Conservation (phyloP, 2,888 invertebrate genomes). For the Noctua janthina region DNA sequence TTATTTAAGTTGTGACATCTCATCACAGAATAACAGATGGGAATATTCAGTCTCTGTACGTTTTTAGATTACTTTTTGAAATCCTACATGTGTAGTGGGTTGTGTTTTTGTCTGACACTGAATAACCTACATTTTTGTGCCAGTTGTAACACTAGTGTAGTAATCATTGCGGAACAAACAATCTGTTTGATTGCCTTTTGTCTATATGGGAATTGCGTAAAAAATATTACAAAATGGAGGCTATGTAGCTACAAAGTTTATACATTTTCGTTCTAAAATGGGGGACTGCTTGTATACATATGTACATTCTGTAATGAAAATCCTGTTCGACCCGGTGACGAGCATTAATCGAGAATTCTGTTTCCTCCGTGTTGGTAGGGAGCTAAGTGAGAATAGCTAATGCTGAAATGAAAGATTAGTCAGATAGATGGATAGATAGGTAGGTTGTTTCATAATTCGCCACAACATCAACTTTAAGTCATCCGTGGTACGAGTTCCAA, state of each 20-base stretch:
- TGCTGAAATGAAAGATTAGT: not conserved
- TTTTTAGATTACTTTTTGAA: conserved; percentile 56
- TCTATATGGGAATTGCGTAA: not conserved
- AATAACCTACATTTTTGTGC: conserved; percentile 30
- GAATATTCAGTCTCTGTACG: conserved; percentile 28
- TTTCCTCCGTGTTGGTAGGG: not conserved
- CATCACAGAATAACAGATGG: conserved; percentile 47
- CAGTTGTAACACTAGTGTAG: conserved; percentile 6
- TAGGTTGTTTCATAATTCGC: no score
- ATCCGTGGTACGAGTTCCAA: no score
- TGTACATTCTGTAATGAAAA: conserved; percentile 1
- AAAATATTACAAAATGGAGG: not conserved
- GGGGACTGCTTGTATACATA: not conserved
- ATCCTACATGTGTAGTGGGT: conserved; percentile 17
- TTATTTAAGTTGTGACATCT: conserved; percentile 49
- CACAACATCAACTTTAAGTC: no score
- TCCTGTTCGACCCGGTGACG: not conserved
- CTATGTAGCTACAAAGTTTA: not conserved
- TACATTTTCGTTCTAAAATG: not conserved
- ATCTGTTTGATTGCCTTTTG: conserved; percentile 27
- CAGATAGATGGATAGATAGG: not conserved
- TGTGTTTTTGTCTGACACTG: conserved; percentile 30
- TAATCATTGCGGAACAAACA: conserved; percentile 28
- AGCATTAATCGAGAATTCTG: conserved; percentile 5
- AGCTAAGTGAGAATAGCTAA: not conserved